Evolutionary conservation across 2,888 invertebrate species (phyloP), one percentile per base, ranked within the genome.

Genomic region (Himalopsyche anomala): DNA sequence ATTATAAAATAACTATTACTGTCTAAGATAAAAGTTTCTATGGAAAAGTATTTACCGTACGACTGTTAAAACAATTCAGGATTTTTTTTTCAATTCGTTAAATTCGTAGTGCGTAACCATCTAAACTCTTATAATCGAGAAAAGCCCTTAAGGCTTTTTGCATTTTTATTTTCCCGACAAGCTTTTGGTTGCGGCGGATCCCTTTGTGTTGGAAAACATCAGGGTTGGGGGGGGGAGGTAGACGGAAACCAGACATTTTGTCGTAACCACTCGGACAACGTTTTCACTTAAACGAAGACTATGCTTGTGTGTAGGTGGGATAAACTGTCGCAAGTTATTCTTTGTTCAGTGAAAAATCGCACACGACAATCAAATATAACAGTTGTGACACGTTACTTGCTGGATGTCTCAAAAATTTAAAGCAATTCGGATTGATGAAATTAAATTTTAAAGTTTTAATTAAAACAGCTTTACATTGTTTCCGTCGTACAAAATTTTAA

Each of bases 101-200:
- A 62, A 62, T 9, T 62, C 62, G 62, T 19, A 74, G 36, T 36
- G 74, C 74, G 74, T 36, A 74, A 74, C 28, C 74, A 28, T 36
- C 36, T 36, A 36, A 74, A 15, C 62, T 62, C 74, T 74, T 36
- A 74, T 74, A 74, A 74, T 74, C 74, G 74, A 74, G 38, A 74
- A 36, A 74, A 74, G 74, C 74, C 74, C 74, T 74, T 36, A 74
- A 38, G 74, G 74, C 74, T 74, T 38, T 74, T 74, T 74, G 74
- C 74, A 74, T 74, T 74, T 74, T 74, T 74, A 38, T 62, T 74
- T 74, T 74, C 74, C 74, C 74, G 74, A 11, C 74, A 74, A 74
- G 74, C 74, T 74, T 69, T 74, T 74, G 28, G 74, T 15, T 36
- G 74, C 74, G 74, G 74, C 74, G 74, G 28, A 74, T 74, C 74